Evolutionary conservation across 2,888 invertebrate genomes (phyloP), one percentile per base, ranked within the genome.

Genomic region (Parascotia fuliginaria): DNA sequence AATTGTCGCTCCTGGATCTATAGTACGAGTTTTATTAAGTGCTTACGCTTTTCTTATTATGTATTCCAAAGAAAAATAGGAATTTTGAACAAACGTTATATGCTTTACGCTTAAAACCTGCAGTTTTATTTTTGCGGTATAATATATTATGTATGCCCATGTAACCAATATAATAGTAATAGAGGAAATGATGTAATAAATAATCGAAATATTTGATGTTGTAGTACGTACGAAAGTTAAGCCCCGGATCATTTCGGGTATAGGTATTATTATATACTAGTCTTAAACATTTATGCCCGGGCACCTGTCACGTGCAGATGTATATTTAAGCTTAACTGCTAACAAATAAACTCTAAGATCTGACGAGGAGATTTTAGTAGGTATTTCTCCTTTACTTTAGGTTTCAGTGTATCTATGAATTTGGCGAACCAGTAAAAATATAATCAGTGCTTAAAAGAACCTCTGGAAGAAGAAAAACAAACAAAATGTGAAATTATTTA

Each of bases 391-490:
- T 56, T 54, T 40, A 43, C 36, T 46, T 55, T 59, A 43, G 45
- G 62, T 69, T 72, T 63, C 60, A 60, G 61, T 58, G 65, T 70
- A 70, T 60, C 57, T 63, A 68, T 55, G 73, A 72, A 80, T 79
- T 82, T 78, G 77, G 75, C 70, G 75, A 80, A 81, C 73, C 80
- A 73, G 56, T 67, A 49, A 59, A 50, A 60, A 60, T 65, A 62
- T 73, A 71, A 59, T 65, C 74, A 80, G 79, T 89, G 89, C 89
- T 81, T 86, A 87, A 89, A 88, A 88, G 89, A 89, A 89, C 89
- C 89, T 89, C 89, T 79, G 66, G 65, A 75, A 43, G 42, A 75
- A 59, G 62, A 55, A 65, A 75, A 76, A 79, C 77, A 77, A 79
- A 75, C 70, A 69, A 80, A 74, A 75, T 74, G 73, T 77, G 73